Evolutionary conservation across 2,888 invertebrate species (phyloP).

Genomic region (Eupithecia dodoneata): DNA sequence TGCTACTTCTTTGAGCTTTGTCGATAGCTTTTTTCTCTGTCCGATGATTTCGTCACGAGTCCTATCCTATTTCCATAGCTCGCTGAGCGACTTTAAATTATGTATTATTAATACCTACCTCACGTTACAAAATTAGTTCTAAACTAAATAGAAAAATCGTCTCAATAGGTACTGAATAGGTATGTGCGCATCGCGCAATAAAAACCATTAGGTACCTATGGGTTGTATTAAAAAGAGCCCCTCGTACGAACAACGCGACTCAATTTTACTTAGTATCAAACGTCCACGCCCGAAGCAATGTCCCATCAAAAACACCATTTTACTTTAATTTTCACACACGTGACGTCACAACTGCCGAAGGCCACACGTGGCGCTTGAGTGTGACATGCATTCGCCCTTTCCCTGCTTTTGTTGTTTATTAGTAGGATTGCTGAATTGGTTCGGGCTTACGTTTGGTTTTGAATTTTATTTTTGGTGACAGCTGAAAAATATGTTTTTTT

Average conservation of each 20-base stretch:
- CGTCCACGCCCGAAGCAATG: conserved; percentile 41
- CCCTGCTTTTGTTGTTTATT: conserved; percentile 36
- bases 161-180: not conserved
- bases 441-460: conserved; percentile 33
- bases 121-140: too few relatives aligned
- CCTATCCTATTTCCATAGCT: too few relatives aligned
- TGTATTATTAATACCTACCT: too few relatives aligned
- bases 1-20: too few relatives aligned
- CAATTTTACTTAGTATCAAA: conserved; percentile 1
- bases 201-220: not conserved
- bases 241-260: not conserved
- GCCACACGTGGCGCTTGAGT: conserved; percentile 61
- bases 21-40: too few relatives aligned
- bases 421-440: conserved; percentile 45
- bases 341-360: conserved; percentile 51
- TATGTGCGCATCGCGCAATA: not conserved
- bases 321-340: conserved; percentile 52
- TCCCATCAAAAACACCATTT: conserved; percentile 52
- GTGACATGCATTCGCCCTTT: conserved; percentile 58
- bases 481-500: not conserved
- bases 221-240: not conserved
- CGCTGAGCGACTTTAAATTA: too few relatives aligned
- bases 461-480: conserved; percentile 1
- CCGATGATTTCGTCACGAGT: too few relatives aligned
- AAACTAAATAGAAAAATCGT: not conserved